A percentile compares a stretch with the other conserved stretches of the same genome.
phyloP scores from a whole-genome alignment of 2,797 vertebrate species.

The Arnoldichthys spilopterus region DNA sequence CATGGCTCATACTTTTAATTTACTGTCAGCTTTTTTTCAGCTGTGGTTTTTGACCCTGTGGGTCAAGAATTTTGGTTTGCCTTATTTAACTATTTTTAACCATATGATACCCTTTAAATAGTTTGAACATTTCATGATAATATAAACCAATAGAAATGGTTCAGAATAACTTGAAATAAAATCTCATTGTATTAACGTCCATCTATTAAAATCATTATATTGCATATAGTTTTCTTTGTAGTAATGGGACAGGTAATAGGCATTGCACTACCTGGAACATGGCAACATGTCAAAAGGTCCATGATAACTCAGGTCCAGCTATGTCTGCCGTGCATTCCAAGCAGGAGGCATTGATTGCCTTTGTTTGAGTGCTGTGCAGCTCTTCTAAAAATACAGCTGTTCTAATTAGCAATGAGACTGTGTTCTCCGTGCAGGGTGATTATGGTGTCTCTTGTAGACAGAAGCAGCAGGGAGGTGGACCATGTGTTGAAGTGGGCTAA shows the following conservation, averaged over 20 bases:
- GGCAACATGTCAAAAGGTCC: constrained; percentile 27
- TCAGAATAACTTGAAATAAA: too few relatives aligned
- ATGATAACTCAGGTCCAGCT: not conserved
- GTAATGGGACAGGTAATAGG: constrained; percentile 8
- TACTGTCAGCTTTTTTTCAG: too few relatives aligned
- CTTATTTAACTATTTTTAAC: too few relatives aligned
- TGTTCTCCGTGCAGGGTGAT: constrained; percentile 61
- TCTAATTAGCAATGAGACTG: constrained; percentile 69
- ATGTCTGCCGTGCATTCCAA: constrained; percentile 13
- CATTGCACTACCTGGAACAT: constrained; percentile 13
- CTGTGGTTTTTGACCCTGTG: too few relatives aligned
- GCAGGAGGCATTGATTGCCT: constrained; percentile 52
- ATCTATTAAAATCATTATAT: too few relatives aligned
- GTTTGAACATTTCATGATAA: too few relatives aligned
- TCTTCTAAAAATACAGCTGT: constrained; percentile 59
- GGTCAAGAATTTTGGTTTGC: too few relatives aligned
- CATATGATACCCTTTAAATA: too few relatives aligned
- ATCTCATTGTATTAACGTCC: too few relatives aligned
- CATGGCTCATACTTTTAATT: too few relatives aligned
- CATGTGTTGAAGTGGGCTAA: constrained; percentile 11
- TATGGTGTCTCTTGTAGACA: constrained; percentile 61
- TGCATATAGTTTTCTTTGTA: too few relatives aligned
- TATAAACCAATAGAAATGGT: too few relatives aligned
- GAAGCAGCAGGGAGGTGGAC: constrained; percentile 52
- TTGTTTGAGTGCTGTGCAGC: constrained; percentile 42